Evolutionary conservation across 2,888 invertebrate species (phyloP), one percentile per base, ranked within the genome.

Genomic region (Apotomis betuletana): DNA sequence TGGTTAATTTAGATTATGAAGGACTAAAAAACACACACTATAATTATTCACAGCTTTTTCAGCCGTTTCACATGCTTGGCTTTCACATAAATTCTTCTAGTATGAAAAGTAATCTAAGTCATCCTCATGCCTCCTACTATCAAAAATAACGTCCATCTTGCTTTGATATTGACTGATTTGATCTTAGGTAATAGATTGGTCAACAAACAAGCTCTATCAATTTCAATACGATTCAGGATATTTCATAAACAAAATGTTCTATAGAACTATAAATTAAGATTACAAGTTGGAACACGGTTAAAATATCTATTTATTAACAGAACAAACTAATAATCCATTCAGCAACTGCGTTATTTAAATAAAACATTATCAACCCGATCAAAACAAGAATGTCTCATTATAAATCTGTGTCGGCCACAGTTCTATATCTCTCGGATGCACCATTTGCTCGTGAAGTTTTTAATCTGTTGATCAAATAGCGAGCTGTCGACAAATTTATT

Each of bases 381-480:
- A 68, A 62, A 68, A 72, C 67, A 72, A 72, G 67, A 71, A 63
- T 38, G 58, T 68, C 68, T 72, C 71, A 72, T 63, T 68, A 72
- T 72, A 72, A 69, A 73, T 73, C 65, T 69, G 57, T 61, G 62
- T 74, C 67, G 55, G 73, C 75, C 79, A 41, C 41, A 41, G 41
- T 81, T 79, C 55, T 57, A 55, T 74, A 81, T 83, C 81, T 85
- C 84, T 83, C 83, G 86, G 85, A 86, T 86, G 84, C 85, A 83
- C 85, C 87, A 86, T 87, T 88, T 85, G 85, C 85, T 82, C 77
- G 78, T 81, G 81, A 84, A 84, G 81, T 87, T 88, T 87, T 87
- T 90, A 90, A 90, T 91, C 90, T 90, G 83, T 85, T 85, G 89
- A 90, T 91, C 90, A 90, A 90, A 91, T 88, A 88, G 83, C 77